Conservation (phyloP, 2,797 vertebrate genomes). For the Myotis findleyi region DNA sequence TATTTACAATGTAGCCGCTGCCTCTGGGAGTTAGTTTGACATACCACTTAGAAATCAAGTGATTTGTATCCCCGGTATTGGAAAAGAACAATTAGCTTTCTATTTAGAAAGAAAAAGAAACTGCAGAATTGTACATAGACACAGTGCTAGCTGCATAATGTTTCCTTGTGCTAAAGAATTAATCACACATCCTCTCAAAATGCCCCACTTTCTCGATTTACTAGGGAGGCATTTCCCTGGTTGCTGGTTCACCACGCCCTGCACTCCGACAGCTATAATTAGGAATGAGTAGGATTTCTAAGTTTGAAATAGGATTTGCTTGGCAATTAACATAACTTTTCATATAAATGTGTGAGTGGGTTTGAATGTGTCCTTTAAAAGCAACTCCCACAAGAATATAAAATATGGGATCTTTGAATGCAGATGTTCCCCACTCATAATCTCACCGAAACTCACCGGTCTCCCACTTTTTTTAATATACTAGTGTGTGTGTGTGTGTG, state of each 20-base stretch:
- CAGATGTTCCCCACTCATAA: not conserved
- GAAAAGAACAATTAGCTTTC: slow-evolving; percentile 60
- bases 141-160: not conserved
- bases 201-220: slow-evolving; percentile 67
- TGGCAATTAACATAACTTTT: slow-evolving; percentile 74
- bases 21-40: slow-evolving; percentile 13
- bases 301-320: slow-evolving; percentile 76
- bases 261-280: slow-evolving; percentile 61
- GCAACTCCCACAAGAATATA: slow-evolving; percentile 8
- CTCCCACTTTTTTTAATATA: not conserved
- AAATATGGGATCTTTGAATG: slow-evolving; percentile 9
- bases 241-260: slow-evolving; percentile 63
- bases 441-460: not conserved
- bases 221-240: slow-evolving; percentile 61
- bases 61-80: slow-evolving; percentile 33
- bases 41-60: slow-evolving; percentile 41
- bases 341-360: slow-evolving; percentile 69
- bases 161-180: slow-evolving; percentile 78
- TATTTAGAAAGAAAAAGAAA: slow-evolving; percentile 55
- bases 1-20: not conserved
- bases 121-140: not conserved
- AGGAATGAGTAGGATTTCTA: slow-evolving; percentile 62
- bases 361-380: slow-evolving; percentile 65
- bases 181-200: slow-evolving; percentile 76
- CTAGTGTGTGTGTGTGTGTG: too few relatives aligned